Evolutionary conservation across 2,113 vertebrate genomes (phyloP).

Genomic region (Thunnus thynnus): DNA sequence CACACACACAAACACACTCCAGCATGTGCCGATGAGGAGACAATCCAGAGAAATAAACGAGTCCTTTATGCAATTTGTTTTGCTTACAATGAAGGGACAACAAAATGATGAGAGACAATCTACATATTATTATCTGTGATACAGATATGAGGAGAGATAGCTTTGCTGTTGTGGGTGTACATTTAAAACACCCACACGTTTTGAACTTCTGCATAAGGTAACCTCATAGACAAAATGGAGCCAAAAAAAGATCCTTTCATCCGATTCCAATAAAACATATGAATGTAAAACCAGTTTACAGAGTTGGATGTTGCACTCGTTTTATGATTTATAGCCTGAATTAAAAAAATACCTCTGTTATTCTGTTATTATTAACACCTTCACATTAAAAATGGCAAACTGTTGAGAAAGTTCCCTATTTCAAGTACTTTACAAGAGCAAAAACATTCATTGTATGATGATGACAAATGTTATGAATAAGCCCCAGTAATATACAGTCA

Average conservation of each 20-base stretch:
- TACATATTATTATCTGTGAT: constrained; percentile 25
- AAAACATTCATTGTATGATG: no score
- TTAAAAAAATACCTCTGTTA: no score
- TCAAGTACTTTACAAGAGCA: no score
- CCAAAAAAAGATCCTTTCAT: background rate
- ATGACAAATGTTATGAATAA: background rate
- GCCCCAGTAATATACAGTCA: background rate
- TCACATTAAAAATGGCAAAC: constrained; percentile 2
- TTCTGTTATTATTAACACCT: background rate
- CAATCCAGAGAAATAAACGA: constrained; percentile 28
- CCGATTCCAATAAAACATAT: background rate
- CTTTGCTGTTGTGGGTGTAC: background rate
- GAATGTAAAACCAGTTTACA: background rate
- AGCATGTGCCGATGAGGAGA: background rate
- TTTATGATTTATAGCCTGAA: no score
- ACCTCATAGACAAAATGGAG: background rate
- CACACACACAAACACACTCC: background rate
- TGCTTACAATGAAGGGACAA: background rate
- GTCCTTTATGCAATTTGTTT: constrained; percentile 14
- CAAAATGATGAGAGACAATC: constrained; percentile 20
- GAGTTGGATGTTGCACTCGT: no score
- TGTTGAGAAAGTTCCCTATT: no score
- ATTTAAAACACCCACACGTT: background rate
- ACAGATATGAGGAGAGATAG: constrained; percentile 15
- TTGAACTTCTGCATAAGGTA: constrained; percentile 7